Percentiles rank a stretch among this genome's conserved stretches.
Evolutionary conservation across 2,888 invertebrate genomes (phyloP).

Genomic region (Galeruca laticollis): DNA sequence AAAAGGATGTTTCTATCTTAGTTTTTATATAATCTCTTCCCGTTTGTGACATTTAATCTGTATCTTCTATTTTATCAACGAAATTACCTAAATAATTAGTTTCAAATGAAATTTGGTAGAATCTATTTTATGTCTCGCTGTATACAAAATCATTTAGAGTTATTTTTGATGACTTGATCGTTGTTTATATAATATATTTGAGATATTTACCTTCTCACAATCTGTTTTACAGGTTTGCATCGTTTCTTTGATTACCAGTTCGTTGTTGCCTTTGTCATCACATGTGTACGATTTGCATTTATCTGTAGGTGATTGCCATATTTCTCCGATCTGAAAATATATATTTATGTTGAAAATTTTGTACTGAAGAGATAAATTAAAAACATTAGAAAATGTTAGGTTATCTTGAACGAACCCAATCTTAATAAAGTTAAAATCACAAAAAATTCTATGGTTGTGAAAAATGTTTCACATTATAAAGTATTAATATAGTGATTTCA

Average conservation of each 20-base stretch:
- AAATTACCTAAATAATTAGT: no score
- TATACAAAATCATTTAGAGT: no score
- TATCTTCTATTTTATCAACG: no score
- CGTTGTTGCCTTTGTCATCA: slow-evolving; percentile 65
- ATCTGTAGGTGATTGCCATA: slow-evolving; percentile 65
- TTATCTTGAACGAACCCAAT: no score
- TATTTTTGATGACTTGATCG: no score
- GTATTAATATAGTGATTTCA: background rate
- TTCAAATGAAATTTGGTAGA: no score
- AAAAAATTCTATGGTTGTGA: background rate
- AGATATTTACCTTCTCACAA: slow-evolving; percentile 62
- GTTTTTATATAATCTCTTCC: background rate
- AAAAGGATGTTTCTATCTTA: slow-evolving; percentile 4
- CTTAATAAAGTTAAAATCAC: no score
- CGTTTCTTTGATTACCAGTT: slow-evolving; percentile 69
- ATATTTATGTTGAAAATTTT: background rate
- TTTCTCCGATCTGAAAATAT: slow-evolving; percentile 59
- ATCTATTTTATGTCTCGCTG: no score
- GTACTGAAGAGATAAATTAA: no score
- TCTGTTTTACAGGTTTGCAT: slow-evolving; percentile 70
- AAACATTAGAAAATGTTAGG: no score
- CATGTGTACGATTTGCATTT: slow-evolving; percentile 72
- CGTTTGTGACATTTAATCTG: no score
- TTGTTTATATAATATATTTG: no score
- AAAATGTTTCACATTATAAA: background rate